These are phyloP conservation scores for Monopterus albus DNA, from an alignment of 2,113 vertebrate species.

Conservation along the genomic window DNA sequence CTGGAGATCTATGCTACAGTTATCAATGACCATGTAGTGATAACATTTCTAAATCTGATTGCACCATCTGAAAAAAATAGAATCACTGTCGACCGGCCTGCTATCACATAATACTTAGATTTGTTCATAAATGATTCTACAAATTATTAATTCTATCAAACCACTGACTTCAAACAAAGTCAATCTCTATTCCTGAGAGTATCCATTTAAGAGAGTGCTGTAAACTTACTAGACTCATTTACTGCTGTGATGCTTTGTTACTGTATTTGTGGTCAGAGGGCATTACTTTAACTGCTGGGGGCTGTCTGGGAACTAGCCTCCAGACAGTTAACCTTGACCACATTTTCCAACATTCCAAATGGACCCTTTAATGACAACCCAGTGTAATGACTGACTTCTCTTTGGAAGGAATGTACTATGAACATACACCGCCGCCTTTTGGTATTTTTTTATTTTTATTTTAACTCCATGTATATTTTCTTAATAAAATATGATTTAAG, in stretches of 20 bases:
- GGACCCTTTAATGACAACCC: constrained; percentile 75
- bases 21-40: constrained; percentile 30
- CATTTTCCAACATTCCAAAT: constrained; percentile 72
- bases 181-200: neutral
- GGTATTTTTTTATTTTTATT: neutral
- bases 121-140: neutral
- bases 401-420: constrained; percentile 71
- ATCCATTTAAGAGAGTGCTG: constrained; percentile 2
- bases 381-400: constrained; percentile 75
- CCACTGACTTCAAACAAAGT: neutral
- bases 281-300: constrained; percentile 46
- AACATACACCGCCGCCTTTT: constrained; percentile 35
- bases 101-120: neutral
- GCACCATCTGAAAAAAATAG: no score
- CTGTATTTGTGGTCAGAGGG: constrained; percentile 36
- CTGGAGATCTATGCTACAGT: constrained; percentile 27
- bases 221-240: constrained; percentile 42
- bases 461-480: no score
- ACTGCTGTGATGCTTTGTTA: constrained; percentile 13
- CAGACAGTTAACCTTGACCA: constrained; percentile 81
- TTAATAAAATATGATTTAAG: neutral
- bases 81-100: neutral
- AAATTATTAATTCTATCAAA: neutral
- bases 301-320: constrained; percentile 77
- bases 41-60: neutral